Conservation (phyloP, 2,113 vertebrate species). For the Suncus etruscus region DNA sequence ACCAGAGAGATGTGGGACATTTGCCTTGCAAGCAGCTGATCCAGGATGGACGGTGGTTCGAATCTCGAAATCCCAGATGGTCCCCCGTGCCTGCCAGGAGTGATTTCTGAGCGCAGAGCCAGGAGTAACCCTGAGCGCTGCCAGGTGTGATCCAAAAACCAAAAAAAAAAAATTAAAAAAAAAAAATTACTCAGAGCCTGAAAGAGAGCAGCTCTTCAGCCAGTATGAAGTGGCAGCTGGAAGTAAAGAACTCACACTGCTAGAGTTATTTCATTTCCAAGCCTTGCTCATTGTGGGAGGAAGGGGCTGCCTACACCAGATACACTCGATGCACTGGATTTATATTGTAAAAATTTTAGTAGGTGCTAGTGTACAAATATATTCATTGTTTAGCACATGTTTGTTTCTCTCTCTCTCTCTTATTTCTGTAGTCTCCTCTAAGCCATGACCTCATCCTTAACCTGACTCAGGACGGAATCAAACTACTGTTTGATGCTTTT, state of each 20-base stretch:
- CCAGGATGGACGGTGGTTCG: too few relatives aligned
- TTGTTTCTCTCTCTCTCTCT: constrained; percentile 65
- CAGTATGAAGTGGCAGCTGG: constrained; percentile 11
- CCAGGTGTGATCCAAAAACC: too few relatives aligned
- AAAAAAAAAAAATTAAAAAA: background rate
- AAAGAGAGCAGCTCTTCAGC: constrained; percentile 34
- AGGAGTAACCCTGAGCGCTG: too few relatives aligned
- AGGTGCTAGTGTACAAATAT: constrained; percentile 23
- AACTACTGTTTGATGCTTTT: constrained; percentile 99
- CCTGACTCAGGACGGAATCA: constrained; percentile 99
- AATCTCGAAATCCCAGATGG: too few relatives aligned
- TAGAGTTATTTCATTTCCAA: constrained; percentile 49
- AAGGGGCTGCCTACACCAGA: background rate
- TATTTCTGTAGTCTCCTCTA: constrained; percentile 93
- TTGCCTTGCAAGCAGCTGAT: too few relatives aligned
- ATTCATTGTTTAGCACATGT: constrained; percentile 58
- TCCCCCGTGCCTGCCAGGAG: too few relatives aligned
- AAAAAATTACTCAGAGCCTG: constrained; percentile 48
- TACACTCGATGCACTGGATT: constrained; percentile 38
- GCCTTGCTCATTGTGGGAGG: constrained; percentile 8
- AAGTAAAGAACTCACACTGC: constrained; percentile 13
- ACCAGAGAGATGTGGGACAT: too few relatives aligned
- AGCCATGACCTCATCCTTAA: constrained; percentile 99
- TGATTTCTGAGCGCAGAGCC: too few relatives aligned
- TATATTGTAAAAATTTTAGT: constrained; percentile 61